A percentile compares a stretch with the other conserved stretches of the same genome.
phyloP scores from a whole-genome alignment of 2,888 invertebrate genomes.

The Suillia variegata region DNA sequence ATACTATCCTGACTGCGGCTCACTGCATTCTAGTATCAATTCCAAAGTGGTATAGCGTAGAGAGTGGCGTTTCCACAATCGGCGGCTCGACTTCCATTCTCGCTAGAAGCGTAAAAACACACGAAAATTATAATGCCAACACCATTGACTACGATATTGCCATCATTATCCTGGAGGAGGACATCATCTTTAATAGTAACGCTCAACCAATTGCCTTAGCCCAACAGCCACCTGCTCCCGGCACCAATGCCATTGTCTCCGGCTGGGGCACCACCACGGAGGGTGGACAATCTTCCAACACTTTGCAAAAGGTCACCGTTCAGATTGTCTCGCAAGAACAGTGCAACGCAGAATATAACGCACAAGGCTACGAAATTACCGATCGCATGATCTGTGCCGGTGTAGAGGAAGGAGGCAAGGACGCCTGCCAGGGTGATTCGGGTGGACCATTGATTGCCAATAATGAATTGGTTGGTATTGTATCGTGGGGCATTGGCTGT shows the following conservation, averaged over 20 bases:
- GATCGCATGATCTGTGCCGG: conserved; percentile 50
- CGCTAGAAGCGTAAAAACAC: conserved; percentile 53
- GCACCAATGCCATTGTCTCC: conserved; percentile 36
- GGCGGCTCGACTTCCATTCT: background rate
- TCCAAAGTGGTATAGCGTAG: background rate
- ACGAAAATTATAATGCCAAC: conserved; percentile 64
- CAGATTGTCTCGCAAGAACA: conserved; percentile 36
- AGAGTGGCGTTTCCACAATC: background rate
- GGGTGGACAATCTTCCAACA: conserved; percentile 26
- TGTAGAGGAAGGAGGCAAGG: conserved; percentile 45
- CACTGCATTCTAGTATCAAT: conserved; percentile 38
- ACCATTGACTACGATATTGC: conserved; percentile 67
- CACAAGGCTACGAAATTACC: conserved; percentile 20
- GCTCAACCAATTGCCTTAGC: conserved; percentile 68
- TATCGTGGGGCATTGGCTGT: conserved; percentile 54
- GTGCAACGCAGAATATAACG: conserved; percentile 36
- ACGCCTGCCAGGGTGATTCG: conserved; percentile 57
- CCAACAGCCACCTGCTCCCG: conserved; percentile 50
- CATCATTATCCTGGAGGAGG: conserved; percentile 64
- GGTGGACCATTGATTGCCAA: conserved; percentile 49
- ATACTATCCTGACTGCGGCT: conserved; percentile 44
- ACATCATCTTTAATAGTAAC: conserved; percentile 47
- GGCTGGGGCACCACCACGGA: conserved; percentile 50
- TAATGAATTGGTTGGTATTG: conserved; percentile 45
- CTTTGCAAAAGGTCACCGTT: conserved; percentile 45